A percentile compares a stretch with the other conserved stretches of the same genome.
phyloP scores from a whole-genome alignment of 2,888 invertebrate genomes.

The Idaea dimidiata region DNA sequence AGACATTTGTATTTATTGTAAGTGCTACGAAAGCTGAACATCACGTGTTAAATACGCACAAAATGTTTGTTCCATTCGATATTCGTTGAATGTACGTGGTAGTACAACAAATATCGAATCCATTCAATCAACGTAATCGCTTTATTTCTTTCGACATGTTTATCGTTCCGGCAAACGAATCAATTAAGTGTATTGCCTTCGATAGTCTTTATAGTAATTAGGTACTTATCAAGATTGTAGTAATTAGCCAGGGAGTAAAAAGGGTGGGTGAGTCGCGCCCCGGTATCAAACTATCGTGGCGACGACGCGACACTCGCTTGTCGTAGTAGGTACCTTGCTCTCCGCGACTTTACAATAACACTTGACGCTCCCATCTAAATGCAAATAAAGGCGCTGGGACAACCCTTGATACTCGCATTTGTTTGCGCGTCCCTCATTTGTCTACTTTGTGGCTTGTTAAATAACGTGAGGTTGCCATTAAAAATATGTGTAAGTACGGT shows the following conservation, averaged over 20 bases:
- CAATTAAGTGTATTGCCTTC: neutral
- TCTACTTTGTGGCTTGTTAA: conserved; percentile 53
- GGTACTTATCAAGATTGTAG: conserved; percentile 47
- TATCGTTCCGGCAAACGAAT: neutral
- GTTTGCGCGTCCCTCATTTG: conserved; percentile 69
- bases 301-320: conserved; percentile 15
- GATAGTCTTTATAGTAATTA: conserved; percentile 27
- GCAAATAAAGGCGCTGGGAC: conserved; percentile 63
- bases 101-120: neutral
- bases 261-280: conserved; percentile 29
- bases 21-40: neutral
- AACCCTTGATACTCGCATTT: conserved; percentile 59
- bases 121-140: neutral
- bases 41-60: neutral
- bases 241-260: conserved; percentile 51
- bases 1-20: neutral
- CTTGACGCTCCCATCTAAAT: conserved; percentile 71
- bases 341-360: conserved; percentile 45
- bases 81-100: neutral
- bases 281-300: conserved; percentile 35
- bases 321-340: conserved; percentile 16
- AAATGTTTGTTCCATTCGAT: neutral
- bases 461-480: conserved; percentile 20
- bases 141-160: neutral
- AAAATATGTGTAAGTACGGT: conserved; percentile 18